These are phyloP conservation scores for Alloplasta piceator DNA, from an alignment of 2,888 invertebrate species.

Conservation along the genomic window DNA sequence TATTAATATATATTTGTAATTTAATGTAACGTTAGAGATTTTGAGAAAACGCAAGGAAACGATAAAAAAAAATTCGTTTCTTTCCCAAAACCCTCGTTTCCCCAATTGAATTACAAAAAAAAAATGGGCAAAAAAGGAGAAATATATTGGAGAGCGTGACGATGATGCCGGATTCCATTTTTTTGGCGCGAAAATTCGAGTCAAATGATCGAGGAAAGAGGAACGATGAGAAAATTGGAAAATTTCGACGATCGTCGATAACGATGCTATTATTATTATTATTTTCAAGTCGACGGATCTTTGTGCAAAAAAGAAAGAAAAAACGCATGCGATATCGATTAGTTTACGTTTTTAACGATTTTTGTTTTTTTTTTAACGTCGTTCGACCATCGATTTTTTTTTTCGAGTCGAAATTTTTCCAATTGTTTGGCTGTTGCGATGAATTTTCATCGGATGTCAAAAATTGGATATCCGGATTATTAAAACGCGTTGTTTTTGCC, in stretches of 20 bases:
- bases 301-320: background rate
- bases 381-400: constrained; percentile 3
- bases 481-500: constrained; percentile 34
- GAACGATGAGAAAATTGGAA: background rate
- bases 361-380: background rate
- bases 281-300: background rate
- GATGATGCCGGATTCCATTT: constrained; percentile 12
- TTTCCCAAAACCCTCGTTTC: no score
- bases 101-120: background rate
- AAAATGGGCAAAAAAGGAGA: background rate
- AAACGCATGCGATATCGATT: constrained; percentile 37
- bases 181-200: background rate
- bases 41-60: background rate
- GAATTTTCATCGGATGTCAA: background rate
- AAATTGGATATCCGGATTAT: background rate
- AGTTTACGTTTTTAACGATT: background rate
- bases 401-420: background rate
- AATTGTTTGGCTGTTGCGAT: no score
- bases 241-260: background rate
- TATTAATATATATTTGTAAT: constrained; percentile 8
- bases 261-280: background rate
- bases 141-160: background rate
- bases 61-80: no score
- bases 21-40: constrained; percentile 5
- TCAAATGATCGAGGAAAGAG: constrained; percentile 10